phyloP scores from a whole-genome alignment of 2,888 invertebrate species.

The Lasioglossum vierecki region DNA sequence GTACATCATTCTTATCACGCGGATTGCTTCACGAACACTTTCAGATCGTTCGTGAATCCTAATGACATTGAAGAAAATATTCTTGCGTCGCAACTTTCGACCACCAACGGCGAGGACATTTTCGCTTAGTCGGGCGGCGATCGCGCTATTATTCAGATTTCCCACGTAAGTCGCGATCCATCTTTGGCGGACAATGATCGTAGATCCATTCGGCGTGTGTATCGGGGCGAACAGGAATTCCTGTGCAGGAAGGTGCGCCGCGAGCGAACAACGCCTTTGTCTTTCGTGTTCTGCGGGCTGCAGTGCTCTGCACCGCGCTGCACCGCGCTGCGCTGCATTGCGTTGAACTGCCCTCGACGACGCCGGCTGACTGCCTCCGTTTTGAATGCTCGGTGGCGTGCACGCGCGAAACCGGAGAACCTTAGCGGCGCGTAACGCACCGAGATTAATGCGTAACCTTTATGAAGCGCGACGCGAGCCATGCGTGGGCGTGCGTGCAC shows the following conservation, averaged over 20 bases:
- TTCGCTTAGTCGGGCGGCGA: constrained; percentile 3
- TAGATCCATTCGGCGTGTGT: constrained; percentile 46
- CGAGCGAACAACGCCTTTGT: constrained; percentile 76
- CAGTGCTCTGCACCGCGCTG: neutral
- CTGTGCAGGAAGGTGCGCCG: constrained; percentile 78
- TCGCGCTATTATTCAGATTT: constrained; percentile 35
- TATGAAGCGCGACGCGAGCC: constrained; percentile 65
- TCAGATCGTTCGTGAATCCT: no score
- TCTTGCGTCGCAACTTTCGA: neutral
- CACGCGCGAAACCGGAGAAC: constrained; percentile 66
- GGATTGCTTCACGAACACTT: no score
- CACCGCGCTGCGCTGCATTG: neutral
- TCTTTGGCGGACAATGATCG: constrained; percentile 57
- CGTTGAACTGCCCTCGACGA: neutral
- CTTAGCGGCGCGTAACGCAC: constrained; percentile 68
- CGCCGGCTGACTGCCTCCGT: constrained; percentile 60
- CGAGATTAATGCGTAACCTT: constrained; percentile 75
- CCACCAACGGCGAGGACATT: neutral
- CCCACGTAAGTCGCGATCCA: constrained; percentile 51
- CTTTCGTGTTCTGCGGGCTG: constrained; percentile 54
- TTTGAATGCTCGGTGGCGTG: constrained; percentile 60
- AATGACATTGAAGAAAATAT: no score
- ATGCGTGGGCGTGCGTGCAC: constrained; percentile 64
- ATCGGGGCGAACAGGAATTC: constrained; percentile 66
- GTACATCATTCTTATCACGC: no score